Base-by-base conservation (phyloP, 1,140 invertebrate species). In the Drosophila rufa region DNA sequence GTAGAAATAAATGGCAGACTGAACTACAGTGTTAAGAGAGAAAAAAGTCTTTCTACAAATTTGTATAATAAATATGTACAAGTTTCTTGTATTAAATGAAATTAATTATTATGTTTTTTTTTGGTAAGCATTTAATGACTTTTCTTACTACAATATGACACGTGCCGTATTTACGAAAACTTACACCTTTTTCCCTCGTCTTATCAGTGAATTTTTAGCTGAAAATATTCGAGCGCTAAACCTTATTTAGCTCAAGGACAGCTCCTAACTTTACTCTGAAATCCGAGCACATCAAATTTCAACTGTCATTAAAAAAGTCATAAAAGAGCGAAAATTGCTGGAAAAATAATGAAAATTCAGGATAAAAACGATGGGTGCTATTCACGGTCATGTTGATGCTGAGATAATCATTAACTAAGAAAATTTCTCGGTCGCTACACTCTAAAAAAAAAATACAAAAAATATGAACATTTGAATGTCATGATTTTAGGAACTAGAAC, bases 241-340 rank as follows among this genome's bases (percentile, higher is more conserved):
- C n/a, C 55, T 48, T 45, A 76, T 75, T 67, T 71, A 71, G 71
- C 81, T 67, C 57, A 76, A 85, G 77, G 82, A 80, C 81, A 80
- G 22, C 40, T 45, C 14, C 56, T 42, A 75, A 57, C 42, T 66
- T 62, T 61, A 27, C 56, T 70, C 47, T 30, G 27, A 73, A 71
- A 87, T 50, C 45, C 55, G 33, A 46, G 43, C 40, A 67, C 84
- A 79, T 86, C 61, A 83, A 87, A 62, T 86, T 86, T 86, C 84
- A 77, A 59, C 75, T 73, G 67, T 60, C 84, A 86, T 86, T 83
- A 86, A 87, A 87, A 89, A 45, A 38, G 50, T 22, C 59, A 86
- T 86, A 82, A 82, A 86, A 36, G 48, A 68, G 67, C 47, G 36
- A 62, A 66, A 77, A 76, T 40, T 43, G 51, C 25, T 27, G 19